Evolutionary conservation across 35 echinoderm and acorn worm genomes (phyloP), one percentile per base, ranked within the genome.

Genomic region (Hemicentrotus pulcherrimus): DNA sequence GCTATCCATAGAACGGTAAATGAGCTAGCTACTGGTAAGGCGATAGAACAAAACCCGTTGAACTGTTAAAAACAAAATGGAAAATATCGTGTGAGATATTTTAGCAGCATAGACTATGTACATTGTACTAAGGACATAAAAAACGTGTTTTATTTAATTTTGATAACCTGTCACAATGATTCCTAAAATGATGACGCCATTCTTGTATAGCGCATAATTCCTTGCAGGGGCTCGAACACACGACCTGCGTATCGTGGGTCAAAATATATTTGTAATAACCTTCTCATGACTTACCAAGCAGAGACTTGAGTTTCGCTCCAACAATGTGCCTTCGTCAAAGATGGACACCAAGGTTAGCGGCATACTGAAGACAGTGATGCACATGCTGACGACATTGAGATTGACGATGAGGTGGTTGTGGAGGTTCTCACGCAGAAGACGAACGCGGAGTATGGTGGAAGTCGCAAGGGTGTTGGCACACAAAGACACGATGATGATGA

Each of bases 381-480:
- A 24, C n/a, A 93, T 31, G n/a, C 48, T 93, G n/a, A 93, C 19
- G 46, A 93, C 46, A n/a, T 93, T 93, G 32, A 93, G 91, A 31
- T 93, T 93, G 32, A 93, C n/a, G 12, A 93, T 93, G 32, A 93
- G 91, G n/a, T 93, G 46, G 48, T 93, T 93, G 91, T 93, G 91
- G 91, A 58, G 32, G 48, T 93, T 93, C 9, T 93, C 48, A 47
- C 91, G 91, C 47, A 93, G 91, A 22, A 58, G 32, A 31, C 91
- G 91, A 48, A 93, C 91, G 3, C 91, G 91, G 11, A 93, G 91
- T 19, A 93, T 93, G 11, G 91, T 93, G 45, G 46, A 46, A 47
- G 48, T 93, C 18, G 91, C 91, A 4, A 93, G 16, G n/a, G 48
- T 9, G 48, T 93, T 93, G 2, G 91, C 91, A 47, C n/a, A 47